Evolutionary conservation across 2,113 vertebrate genomes (phyloP).

Genomic region (Sapajus apella): DNA sequence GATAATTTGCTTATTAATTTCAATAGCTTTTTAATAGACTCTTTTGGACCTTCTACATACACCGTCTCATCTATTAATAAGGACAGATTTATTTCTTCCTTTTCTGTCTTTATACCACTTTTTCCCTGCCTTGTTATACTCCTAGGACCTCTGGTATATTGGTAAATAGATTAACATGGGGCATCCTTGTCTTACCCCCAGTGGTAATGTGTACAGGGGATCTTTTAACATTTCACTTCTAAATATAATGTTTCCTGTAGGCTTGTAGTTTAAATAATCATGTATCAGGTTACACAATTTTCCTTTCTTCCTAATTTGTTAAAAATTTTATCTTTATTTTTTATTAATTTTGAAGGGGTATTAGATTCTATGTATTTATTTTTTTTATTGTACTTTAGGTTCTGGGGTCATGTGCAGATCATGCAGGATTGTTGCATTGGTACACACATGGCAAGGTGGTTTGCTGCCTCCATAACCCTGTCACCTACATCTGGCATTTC

Average conservation of each 20-base stretch:
- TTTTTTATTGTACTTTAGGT: too few relatives aligned
- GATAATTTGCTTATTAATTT: slow-evolving; percentile 18
- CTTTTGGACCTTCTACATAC: background rate
- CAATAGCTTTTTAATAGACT: background rate
- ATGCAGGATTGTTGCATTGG: too few relatives aligned
- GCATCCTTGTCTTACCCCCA: background rate
- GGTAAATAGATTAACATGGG: background rate
- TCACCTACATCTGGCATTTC: too few relatives aligned
- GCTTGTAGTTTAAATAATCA: background rate
- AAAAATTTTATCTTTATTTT: background rate
- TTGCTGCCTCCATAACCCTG: too few relatives aligned
- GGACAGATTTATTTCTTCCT: slow-evolving; percentile 26
- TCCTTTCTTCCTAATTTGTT: background rate
- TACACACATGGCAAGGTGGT: too few relatives aligned
- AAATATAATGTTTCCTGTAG: background rate
- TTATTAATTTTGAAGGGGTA: background rate
- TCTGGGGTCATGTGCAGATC: too few relatives aligned
- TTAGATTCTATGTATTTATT: background rate
- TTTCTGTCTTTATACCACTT: background rate
- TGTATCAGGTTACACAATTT: background rate
- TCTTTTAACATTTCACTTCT: background rate
- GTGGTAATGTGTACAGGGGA: background rate
- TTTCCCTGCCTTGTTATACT: background rate
- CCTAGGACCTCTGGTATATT: background rate
- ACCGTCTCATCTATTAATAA: background rate